Conservation (phyloP, 2,888 invertebrate genomes). For the Meteorus cinctellus region DNA sequence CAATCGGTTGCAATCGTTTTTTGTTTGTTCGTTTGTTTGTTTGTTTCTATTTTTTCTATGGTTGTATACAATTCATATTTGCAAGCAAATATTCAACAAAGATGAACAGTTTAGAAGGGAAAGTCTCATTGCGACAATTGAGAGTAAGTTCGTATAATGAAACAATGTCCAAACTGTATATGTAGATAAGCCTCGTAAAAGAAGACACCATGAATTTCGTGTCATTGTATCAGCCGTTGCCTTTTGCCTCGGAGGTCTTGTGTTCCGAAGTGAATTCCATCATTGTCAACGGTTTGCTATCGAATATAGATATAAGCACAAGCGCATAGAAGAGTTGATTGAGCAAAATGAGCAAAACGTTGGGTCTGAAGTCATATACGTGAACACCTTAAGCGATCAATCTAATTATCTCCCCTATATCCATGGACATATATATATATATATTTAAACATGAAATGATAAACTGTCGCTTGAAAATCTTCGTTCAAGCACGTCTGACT, state of each 20-base stretch:
- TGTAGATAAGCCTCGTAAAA: constrained; percentile 24
- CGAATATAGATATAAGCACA: constrained; percentile 23
- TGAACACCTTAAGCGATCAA: constrained; percentile 46
- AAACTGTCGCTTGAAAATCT: constrained; percentile 15
- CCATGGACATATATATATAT: background rate
- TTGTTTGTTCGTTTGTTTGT: constrained; percentile 9
- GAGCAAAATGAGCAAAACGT: background rate
- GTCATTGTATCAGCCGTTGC: constrained; percentile 61
- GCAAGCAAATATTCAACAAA: background rate
- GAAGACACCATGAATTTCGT: constrained; percentile 46
- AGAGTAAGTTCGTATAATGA: constrained; percentile 21
- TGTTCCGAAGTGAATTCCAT: constrained; percentile 63
- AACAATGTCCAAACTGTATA: constrained; percentile 43
- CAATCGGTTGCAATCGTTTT: background rate
- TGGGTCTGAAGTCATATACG: background rate
- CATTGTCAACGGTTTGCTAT: constrained; percentile 58
- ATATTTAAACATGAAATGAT: background rate
- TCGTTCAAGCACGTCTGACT: background rate
- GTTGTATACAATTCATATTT: background rate
- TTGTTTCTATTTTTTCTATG: constrained; percentile 8
- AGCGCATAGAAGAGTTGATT: constrained; percentile 5
- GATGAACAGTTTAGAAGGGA: constrained; percentile 6
- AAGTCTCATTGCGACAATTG: background rate
- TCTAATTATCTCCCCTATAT: constrained; percentile 49
- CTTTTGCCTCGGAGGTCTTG: constrained; percentile 59